Percentiles rank a stretch among this genome's conserved stretches.
These are phyloP conservation scores for Craniophora ligustri DNA, from an alignment of 2,888 invertebrate genomes.

Conservation along the genomic window DNA sequence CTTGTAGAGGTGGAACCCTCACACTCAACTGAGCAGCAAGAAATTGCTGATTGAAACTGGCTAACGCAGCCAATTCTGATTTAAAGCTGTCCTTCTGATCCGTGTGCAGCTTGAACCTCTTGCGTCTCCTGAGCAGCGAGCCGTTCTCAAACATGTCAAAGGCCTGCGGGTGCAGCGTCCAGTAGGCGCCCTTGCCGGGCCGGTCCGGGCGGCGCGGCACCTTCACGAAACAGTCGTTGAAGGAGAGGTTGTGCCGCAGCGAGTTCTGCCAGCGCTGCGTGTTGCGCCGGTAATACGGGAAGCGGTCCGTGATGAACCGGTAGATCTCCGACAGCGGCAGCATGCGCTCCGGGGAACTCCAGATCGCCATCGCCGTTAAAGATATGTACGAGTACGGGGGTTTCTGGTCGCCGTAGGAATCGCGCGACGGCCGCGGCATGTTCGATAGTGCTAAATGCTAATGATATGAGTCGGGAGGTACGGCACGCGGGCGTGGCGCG, in stretches of 20 bases:
- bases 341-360: constrained; percentile 99
- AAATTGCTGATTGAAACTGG: constrained; percentile 90
- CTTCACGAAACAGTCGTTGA: constrained; percentile 99
- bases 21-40: constrained; percentile 72
- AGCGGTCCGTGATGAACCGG: constrained; percentile 96
- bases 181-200: constrained; percentile 95
- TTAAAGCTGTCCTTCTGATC: constrained; percentile 74
- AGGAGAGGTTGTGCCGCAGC: constrained; percentile 96
- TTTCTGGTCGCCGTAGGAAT: constrained; percentile 99
- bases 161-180: constrained; percentile 95
- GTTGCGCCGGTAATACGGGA: constrained; percentile 96
- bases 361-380: constrained; percentile 99
- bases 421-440: constrained; percentile 97
- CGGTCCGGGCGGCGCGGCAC: constrained; percentile 93
- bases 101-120: constrained; percentile 95
- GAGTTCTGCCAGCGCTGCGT: constrained; percentile 96
- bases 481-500: constrained; percentile 56
- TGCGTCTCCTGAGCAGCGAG: constrained; percentile 93
- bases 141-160: constrained; percentile 97
- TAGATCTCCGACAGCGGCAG: constrained; percentile 89
- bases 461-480: constrained; percentile 81
- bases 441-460: constrained; percentile 89
- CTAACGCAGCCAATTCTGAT: constrained; percentile 90
- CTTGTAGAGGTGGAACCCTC: constrained; percentile 59
- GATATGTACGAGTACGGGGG: constrained; percentile 99